Evolutionary conservation across 2,888 invertebrate genomes (phyloP).

Genomic region (Abrostola tripartita): DNA sequence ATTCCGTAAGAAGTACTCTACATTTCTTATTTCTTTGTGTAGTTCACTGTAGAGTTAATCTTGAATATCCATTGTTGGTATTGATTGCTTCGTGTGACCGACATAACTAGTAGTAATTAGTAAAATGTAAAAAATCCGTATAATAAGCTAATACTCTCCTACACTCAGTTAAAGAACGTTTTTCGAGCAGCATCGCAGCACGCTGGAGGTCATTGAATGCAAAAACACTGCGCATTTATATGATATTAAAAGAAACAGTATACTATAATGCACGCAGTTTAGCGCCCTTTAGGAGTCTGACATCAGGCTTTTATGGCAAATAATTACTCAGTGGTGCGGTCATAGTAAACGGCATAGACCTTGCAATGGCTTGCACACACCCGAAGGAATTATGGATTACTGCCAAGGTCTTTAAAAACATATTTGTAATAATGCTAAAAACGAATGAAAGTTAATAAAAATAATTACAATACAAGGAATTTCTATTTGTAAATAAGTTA

Average conservation of each 20-base stretch:
- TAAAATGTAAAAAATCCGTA: no score
- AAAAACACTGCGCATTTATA: conserved; percentile 21
- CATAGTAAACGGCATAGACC: conserved; percentile 64
- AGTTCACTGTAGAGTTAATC: no score
- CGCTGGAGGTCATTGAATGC: conserved; percentile 27
- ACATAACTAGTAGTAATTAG: no score
- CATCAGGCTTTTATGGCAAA: conserved; percentile 54
- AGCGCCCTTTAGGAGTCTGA: conserved; percentile 43
- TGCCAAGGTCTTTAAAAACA: conserved; percentile 35
- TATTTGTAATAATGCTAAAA: not conserved
- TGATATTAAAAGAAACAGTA: conserved; percentile 8
- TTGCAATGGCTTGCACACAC: conserved; percentile 53
- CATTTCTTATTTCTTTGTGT: no score
- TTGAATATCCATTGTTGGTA: no score
- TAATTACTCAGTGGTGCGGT: conserved; percentile 53
- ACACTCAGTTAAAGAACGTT: not conserved
- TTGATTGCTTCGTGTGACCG: no score
- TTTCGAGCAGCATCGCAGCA: conserved; percentile 20
- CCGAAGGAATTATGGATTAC: conserved; percentile 52
- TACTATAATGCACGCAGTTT: conserved; percentile 13
- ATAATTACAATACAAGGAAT: not conserved
- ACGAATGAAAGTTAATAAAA: not conserved
- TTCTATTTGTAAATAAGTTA: not conserved
- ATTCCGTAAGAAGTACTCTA: no score
- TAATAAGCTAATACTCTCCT: not conserved